Evolutionary conservation across 1,140 invertebrate genomes (phyloP).

Genomic region (Eupristina koningsbergeri): DNA sequence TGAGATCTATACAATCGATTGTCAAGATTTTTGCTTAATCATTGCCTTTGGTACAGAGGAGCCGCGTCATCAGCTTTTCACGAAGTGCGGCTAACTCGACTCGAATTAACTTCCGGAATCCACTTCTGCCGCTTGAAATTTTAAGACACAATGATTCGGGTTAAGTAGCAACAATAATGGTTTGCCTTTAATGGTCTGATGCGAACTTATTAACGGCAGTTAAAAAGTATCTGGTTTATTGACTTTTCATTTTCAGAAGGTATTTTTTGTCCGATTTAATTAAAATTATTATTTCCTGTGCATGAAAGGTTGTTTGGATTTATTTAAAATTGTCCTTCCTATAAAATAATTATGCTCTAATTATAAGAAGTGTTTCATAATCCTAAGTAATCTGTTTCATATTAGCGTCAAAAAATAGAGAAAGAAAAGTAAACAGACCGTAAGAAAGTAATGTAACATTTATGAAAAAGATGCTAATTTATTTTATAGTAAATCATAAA

Average conservation of each 20-base stretch:
- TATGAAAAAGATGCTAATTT: too few relatives aligned
- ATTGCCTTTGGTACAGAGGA: neutral
- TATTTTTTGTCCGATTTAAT: too few relatives aligned
- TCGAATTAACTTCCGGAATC: conserved; percentile 15
- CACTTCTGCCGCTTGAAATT: conserved; percentile 13
- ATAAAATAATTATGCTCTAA: too few relatives aligned
- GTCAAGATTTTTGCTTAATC: neutral
- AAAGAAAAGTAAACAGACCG: too few relatives aligned
- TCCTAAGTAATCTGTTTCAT: too few relatives aligned
- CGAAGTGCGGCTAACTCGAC: conserved; percentile 2
- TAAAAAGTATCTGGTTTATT: neutral
- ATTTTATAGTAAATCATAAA: too few relatives aligned
- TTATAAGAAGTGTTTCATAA: too few relatives aligned
- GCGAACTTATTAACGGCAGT: neutral
- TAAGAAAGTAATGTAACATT: too few relatives aligned
- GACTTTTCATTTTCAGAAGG: neutral
- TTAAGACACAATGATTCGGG: conserved; percentile 8
- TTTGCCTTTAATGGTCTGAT: neutral
- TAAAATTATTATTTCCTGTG: too few relatives aligned
- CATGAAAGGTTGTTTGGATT: too few relatives aligned
- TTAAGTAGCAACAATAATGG: neutral
- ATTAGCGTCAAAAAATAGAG: too few relatives aligned
- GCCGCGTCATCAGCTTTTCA: conserved; percentile 40
- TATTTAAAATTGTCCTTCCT: too few relatives aligned
- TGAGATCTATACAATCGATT: neutral